A percentile compares a stretch with the other conserved stretches of the same genome.
Conservation (phyloP, 2,797 vertebrate genomes). For the Sebastolobus alascanus region DNA sequence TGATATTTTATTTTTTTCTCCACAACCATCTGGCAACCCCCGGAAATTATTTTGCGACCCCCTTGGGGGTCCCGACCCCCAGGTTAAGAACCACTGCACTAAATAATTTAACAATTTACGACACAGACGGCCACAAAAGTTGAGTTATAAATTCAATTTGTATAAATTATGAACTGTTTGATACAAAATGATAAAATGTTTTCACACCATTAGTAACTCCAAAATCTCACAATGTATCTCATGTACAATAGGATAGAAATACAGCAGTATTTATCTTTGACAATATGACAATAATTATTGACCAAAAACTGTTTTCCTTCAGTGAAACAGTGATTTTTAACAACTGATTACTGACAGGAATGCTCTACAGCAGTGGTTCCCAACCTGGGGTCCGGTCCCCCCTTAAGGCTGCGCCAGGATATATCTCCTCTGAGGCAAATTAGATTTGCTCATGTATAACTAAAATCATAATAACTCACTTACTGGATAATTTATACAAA, state of each 20-base stretch:
- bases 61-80: too few species aligned
- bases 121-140: slow-evolving; percentile 6
- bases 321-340: slow-evolving; percentile 10
- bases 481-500: too few species aligned
- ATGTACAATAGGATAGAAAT: slow-evolving; percentile 47
- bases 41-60: too few species aligned
- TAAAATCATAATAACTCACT: too few species aligned
- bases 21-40: too few species aligned
- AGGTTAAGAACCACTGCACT: neutral
- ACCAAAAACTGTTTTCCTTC: neutral
- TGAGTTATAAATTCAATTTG: slow-evolving; percentile 21
- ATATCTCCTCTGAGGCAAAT: too few species aligned
- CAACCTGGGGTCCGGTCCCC: too few species aligned
- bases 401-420: too few species aligned
- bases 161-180: slow-evolving; percentile 16
- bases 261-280: slow-evolving; percentile 54
- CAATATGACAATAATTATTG: neutral
- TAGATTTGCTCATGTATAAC: too few species aligned
- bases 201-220: slow-evolving; percentile 53
- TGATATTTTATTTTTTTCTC: too few species aligned
- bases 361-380: too few species aligned
- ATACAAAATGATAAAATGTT: slow-evolving; percentile 32
- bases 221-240: slow-evolving; percentile 15
- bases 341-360: slow-evolving; percentile 9
- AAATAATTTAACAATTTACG: neutral